Conservation (phyloP, 2,888 invertebrate genomes). For the Fragum whitleyi region DNA sequence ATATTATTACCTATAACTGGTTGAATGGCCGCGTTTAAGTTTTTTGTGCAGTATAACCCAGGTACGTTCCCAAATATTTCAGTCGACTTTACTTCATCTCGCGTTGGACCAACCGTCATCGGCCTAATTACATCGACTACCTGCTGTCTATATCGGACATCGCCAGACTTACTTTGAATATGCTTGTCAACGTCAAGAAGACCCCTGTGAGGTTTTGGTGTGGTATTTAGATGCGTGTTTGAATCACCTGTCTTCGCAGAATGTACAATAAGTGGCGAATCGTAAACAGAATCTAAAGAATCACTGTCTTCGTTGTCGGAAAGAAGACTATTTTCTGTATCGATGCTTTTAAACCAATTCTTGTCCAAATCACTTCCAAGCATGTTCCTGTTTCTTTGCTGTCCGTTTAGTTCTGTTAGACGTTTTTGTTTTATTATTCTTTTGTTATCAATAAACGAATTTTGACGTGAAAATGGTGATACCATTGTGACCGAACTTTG, state of each 20-base stretch:
- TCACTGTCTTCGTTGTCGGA: neutral
- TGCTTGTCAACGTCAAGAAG: neutral
- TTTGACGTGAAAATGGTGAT: constrained; percentile 3
- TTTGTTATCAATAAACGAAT: neutral
- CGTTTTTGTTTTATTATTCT: neutral
- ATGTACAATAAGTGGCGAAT: neutral
- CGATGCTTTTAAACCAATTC: constrained; percentile 1
- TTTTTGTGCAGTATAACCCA: neutral
- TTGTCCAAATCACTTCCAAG: neutral
- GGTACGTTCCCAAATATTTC: neutral
- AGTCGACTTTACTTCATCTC: neutral
- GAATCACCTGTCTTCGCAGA: neutral
- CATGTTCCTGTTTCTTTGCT: neutral
- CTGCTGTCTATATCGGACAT: neutral
- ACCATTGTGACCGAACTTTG: neutral
- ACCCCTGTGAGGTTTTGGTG: neutral
- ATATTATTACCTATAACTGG: neutral
- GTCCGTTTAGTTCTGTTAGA: neutral
- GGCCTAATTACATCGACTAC: neutral
- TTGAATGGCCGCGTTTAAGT: neutral
- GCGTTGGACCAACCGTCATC: neutral
- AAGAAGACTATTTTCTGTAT: neutral
- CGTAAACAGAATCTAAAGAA: neutral
- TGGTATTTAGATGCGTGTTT: neutral
- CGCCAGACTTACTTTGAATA: neutral